Evolutionary conservation across 53 echinoderm and acorn worm genomes (phyloP), one percentile per base, ranked within the genome.

Genomic region (Arbacia lixula): DNA sequence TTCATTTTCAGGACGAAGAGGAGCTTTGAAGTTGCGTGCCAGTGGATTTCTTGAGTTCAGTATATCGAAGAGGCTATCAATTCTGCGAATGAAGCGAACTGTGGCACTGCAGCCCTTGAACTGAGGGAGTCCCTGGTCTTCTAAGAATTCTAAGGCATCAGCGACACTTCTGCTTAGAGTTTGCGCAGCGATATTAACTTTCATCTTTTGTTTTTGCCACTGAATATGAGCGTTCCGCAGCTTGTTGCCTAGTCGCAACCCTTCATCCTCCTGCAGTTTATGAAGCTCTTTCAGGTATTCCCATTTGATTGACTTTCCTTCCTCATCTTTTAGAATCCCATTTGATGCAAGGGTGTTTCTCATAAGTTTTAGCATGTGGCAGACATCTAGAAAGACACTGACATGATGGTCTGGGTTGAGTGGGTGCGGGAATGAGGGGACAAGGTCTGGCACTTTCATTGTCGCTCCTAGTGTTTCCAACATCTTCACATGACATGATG

Each of bases 201-300:
- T 92, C 88, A 92, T 92, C 19, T 88, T 88, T 20, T 88, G 87
- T 24, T 79, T 85, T 26, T 69, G 5, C 92, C 92, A 91, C 29
- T 71, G 32, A 37, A 91, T 85, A 25, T 91, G 88, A 3, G 62
- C 72, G 25, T 72, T 57, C 2, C 80, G 32, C 37, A 91, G 60
- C 29, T 85, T 88, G 43, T 85, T 92, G 1, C 86, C 92, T 49
- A 83, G 40, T 16, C 80, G 43, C 2, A 88, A 49, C 24, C 92
- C 92, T 41, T 85, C 81, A 30, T 74, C 46, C 12, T 88, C 88
- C 62, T 92, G 92, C 8, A 92, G 5, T 12, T 88, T 72, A 72
- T 92, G 85, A 2, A 92, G 46, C 29, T 74, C 53, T 21, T 65
- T 53, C 22, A 89, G 66, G n/a, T 75, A 86, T 12, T 72, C 8